A percentile compares a stretch with the other conserved stretches of the same genome.
Conservation (phyloP, 1,140 invertebrate species). For the Pectinophora gossypiella region DNA sequence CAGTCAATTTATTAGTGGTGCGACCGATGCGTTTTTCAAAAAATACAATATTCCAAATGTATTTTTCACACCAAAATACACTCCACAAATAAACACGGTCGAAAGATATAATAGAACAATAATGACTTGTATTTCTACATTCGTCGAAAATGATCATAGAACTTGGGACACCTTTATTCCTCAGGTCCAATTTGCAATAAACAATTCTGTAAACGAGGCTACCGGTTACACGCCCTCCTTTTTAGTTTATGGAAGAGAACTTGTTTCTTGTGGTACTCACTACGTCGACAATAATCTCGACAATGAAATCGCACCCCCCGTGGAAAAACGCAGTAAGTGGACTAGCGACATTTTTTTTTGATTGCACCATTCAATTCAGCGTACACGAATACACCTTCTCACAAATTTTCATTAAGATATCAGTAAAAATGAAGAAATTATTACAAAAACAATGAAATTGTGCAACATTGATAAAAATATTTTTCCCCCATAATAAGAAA, state of each 20-base stretch:
- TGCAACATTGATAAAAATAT: no score
- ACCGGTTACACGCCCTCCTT: slow-evolving; percentile 7
- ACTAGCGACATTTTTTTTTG: no score
- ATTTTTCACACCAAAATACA: slow-evolving; percentile 43
- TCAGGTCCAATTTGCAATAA: slow-evolving; percentile 33
- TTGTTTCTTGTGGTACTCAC: slow-evolving; percentile 1
- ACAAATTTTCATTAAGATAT: no score
- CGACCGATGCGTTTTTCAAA: background rate
- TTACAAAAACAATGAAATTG: no score
- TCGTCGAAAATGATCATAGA: slow-evolving; percentile 33
- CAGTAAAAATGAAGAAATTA: no score
- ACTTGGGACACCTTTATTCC: slow-evolving; percentile 38
- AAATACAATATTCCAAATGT: slow-evolving; percentile 9
- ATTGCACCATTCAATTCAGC: no score
- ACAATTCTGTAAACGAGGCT: slow-evolving; percentile 8
- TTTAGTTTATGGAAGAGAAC: slow-evolving; percentile 5
- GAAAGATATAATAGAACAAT: slow-evolving; percentile 54
- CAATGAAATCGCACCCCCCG: no score
- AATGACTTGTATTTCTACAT: slow-evolving; percentile 40
- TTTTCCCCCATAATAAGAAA: no score
- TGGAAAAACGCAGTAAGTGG: no score
- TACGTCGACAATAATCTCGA: slow-evolving; percentile 7
- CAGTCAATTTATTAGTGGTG: slow-evolving; percentile 39
- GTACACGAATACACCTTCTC: no score
- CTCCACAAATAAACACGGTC: slow-evolving; percentile 54